Evolutionary conservation across 2,113 vertebrate species (phyloP), one percentile per base, ranked within the genome.

Genomic region (Xiphophorus couchianus): DNA sequence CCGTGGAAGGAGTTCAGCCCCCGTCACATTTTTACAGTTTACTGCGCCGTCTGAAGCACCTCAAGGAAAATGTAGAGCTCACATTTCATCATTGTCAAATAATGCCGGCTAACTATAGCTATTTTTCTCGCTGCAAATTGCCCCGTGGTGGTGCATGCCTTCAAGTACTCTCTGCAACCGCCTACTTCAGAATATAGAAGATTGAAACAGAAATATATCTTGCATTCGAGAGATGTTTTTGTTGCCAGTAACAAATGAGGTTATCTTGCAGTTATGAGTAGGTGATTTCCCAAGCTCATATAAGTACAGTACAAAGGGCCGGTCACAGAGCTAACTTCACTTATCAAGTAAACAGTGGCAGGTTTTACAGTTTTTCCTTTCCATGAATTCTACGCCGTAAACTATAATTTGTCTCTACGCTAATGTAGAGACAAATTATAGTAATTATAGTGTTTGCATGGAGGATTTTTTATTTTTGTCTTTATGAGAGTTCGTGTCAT

Each of bases 81-180:
- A 88, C 82, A 88, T 91, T 91, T 91, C 85, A 92, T 92, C 88
- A 89, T 87, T 91, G 88, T 92, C 89, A 89, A 90, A 85, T 90
- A 85, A 89, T 77, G 79, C 78, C 31, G 33, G 79, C 85, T 89
- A 83, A 87, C 86, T 86, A 67, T 35, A 75, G 82, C 73, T 86
- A 88, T 91, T 92, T 89, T 86, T 88, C 89, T 88, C 78, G 37
- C 71, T 48, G 78, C 77, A 90, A 84, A 88, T 83, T 89, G 85
- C 84, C 84, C 89, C 62, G 71, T 82, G 85, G 85, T 86, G 66
- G 64, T 78, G 84, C 66, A 37, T 89, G 83, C 74, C 73, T 86
- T 84, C 79, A 78, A 82, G 86, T 84, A 73, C 72, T 39, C 80
- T 74, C 82, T 54, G 66, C 62, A 73, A 72, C 70, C 71, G 63